Evolutionary conservation across 2,888 invertebrate genomes (phyloP), one percentile per base, ranked within the genome.

Genomic region (Hylaea fasciaria): DNA sequence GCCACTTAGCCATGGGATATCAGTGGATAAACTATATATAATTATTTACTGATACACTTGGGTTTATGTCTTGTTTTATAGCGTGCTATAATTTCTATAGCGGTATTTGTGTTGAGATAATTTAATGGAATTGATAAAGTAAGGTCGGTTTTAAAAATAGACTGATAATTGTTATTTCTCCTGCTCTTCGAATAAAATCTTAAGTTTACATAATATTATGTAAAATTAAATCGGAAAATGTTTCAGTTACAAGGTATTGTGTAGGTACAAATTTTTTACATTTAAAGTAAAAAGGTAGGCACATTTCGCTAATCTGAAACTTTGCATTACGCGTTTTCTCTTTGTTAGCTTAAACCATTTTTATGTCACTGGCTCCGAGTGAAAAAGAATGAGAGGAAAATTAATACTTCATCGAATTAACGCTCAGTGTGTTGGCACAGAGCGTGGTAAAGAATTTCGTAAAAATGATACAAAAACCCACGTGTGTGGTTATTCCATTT

Each of bases 341-440:
- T 5, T 22, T 22, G 22, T 3, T 22, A 22, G 22, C 22, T 22
- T 22, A 22, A 22, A 22, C 2, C 5, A 22, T 22, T 46, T 54
- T 40, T 41, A 22, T 29, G 29, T 22, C 47, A 44, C 41, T 44
- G 51, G 10, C 29, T 51, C n/a, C 28, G 12, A 47, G 28, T 37
- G 28, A 49, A 51, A 54, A 13, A 37, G 28, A 47, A 50, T 12
- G 32, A 9, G 39, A 29, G 29, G 32, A 44, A 44, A 44, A 56
- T 49, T 28, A 62, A 49, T 41, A 37, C 41, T 17, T 41, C 40
- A 59, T 56, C 41, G 58, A 59, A 58, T 63, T 52, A 63, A 48
- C 55, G 39, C 48, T 28, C 32, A 8, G 1, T 28, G 44, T 49
- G 45, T 40, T 59, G 35, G 45, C 46, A 41, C 52, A 56, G 52